phyloP scores from a whole-genome alignment of 2,888 invertebrate genomes.

The Tipula unca region DNA sequence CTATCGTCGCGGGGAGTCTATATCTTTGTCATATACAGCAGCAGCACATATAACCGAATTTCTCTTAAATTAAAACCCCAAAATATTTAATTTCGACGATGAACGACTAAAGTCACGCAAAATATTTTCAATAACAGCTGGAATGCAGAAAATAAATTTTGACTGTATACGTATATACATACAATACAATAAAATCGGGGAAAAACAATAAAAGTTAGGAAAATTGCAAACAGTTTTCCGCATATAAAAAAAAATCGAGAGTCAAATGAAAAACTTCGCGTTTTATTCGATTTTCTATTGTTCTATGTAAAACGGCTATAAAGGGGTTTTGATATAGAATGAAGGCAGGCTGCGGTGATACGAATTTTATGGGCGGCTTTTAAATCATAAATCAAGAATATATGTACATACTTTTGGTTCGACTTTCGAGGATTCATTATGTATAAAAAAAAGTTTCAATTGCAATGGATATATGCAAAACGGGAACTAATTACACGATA shows the following conservation, averaged over 20 bases:
- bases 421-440: neutral
- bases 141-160: neutral
- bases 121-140: slow-evolving; percentile 14
- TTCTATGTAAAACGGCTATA: neutral
- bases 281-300: neutral
- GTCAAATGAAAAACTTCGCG: neutral
- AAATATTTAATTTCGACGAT: neutral
- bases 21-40: neutral
- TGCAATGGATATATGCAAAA: neutral
- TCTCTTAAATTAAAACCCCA: neutral
- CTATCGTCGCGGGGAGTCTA: neutral
- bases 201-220: neutral
- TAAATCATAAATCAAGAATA: neutral
- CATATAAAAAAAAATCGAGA: neutral
- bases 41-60: neutral
- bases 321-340: neutral
- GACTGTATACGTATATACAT: neutral
- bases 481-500: too few species aligned
- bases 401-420: neutral
- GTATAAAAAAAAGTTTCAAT: neutral
- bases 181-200: neutral
- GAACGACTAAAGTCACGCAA: neutral
- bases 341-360: neutral
- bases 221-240: neutral
- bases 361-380: neutral